Evolutionary conservation across 2,888 invertebrate genomes (phyloP).

Genomic region (Tenodera sinensis): DNA sequence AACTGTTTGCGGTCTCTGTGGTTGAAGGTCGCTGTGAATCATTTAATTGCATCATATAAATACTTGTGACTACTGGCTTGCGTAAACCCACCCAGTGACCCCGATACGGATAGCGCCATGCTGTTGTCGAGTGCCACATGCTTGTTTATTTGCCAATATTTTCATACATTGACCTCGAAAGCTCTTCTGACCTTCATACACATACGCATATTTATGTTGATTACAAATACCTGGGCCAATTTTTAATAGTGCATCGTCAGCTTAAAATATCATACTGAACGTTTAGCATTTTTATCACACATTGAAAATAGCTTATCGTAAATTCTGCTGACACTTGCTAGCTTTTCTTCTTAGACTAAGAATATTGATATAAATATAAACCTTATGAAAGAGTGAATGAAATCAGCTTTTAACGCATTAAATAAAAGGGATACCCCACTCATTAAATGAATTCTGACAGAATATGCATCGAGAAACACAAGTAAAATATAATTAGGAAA

Average conservation of each 20-base stretch:
- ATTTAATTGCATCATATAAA: neutral
- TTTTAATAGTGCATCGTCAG: too few relatives aligned
- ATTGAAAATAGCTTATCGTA: too few relatives aligned
- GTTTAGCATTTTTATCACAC: neutral
- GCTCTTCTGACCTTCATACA: neutral
- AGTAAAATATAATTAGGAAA: too few relatives aligned
- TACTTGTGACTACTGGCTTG: neutral
- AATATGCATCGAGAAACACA: too few relatives aligned
- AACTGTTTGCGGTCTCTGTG: neutral
- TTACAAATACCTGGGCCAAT: neutral
- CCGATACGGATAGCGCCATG: neutral
- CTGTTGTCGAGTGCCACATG: neutral
- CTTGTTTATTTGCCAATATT: neutral
- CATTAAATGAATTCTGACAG: too few relatives aligned
- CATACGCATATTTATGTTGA: neutral
- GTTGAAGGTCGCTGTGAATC: neutral
- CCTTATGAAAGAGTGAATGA: too few relatives aligned
- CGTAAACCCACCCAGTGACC: constrained; percentile 1
- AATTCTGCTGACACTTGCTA: too few relatives aligned
- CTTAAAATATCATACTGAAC: too few relatives aligned
- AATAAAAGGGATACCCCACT: too few relatives aligned
- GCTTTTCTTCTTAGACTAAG: too few relatives aligned
- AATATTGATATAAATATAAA: too few relatives aligned
- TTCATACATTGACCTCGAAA: neutral
- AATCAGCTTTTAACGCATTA: too few relatives aligned